Evolutionary conservation across 2,888 invertebrate species (phyloP).

Genomic region (Candidula unifasciata): DNA sequence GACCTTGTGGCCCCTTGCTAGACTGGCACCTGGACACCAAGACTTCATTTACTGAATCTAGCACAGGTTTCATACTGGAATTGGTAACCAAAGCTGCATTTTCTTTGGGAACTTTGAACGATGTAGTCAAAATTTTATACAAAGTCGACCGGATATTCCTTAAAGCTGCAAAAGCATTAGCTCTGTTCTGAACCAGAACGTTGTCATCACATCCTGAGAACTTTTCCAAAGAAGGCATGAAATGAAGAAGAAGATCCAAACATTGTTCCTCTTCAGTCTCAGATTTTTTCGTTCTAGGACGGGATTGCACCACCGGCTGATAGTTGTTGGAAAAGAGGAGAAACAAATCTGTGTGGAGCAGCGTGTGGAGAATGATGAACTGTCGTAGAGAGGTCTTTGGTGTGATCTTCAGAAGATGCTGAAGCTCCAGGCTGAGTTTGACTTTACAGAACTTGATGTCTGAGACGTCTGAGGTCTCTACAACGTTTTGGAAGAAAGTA

Average conservation of each 20-base stretch:
- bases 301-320: background rate
- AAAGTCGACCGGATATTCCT: constrained; percentile 45
- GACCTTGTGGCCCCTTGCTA: constrained; percentile 21
- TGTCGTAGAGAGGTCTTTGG: constrained; percentile 56
- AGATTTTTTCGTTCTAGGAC: background rate
- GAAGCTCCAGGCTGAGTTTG: constrained; percentile 53
- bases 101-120: constrained; percentile 47
- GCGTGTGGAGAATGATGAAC: constrained; percentile 60
- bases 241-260: constrained; percentile 48
- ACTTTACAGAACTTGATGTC: constrained; percentile 51
- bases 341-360: constrained; percentile 61
- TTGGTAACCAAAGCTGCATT: constrained; percentile 53
- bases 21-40: constrained; percentile 36
- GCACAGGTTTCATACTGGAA: constrained; percentile 48
- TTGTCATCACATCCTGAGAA: constrained; percentile 46
- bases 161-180: constrained; percentile 30
- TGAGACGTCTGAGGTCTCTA: constrained; percentile 45
- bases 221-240: constrained; percentile 51
- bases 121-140: constrained; percentile 41
- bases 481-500: constrained; percentile 52
- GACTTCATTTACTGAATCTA: constrained; percentile 27
- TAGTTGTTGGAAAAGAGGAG: constrained; percentile 55
- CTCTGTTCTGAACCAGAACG: constrained; percentile 25
- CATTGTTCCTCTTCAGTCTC: constrained; percentile 48
- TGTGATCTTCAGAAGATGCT: constrained; percentile 56